phyloP scores from a whole-genome alignment of 2,888 invertebrate genomes.

The Caenorhabditis sp. region DNA sequence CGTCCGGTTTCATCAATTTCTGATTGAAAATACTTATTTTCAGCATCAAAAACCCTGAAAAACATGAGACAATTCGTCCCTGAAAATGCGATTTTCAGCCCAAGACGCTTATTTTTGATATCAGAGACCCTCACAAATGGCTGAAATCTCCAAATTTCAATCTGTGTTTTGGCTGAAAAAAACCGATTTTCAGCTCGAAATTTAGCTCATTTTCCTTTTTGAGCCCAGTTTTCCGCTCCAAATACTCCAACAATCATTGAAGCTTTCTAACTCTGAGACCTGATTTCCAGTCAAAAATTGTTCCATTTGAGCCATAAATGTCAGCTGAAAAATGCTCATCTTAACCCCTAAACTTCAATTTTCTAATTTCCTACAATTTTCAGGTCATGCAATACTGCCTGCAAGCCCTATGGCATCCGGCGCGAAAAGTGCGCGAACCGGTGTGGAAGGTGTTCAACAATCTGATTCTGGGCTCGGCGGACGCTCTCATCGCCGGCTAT shows the following conservation, averaged over 20 bases:
- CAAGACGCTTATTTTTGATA: no score
- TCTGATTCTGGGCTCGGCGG: slow-evolving; percentile 97
- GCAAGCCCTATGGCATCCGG: slow-evolving; percentile 99
- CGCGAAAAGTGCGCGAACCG: slow-evolving; percentile 98
- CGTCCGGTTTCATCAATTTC: no score
- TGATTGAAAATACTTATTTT: no score
- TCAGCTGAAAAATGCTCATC: neutral
- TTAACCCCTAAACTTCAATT: slow-evolving; percentile 10
- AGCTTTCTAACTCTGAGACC: neutral
- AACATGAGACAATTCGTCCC: no score
- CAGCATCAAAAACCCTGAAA: neutral
- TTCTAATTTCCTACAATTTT: slow-evolving; percentile 29
- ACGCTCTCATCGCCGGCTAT: slow-evolving; percentile 96
- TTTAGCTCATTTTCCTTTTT: no score
- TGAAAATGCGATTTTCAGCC: no score
- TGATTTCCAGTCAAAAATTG: neutral
- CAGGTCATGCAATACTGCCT: slow-evolving; percentile 90
- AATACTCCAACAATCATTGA: neutral
- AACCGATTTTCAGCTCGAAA: no score
- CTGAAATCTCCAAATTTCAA: no score
- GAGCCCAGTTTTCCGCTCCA: neutral
- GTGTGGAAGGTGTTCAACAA: slow-evolving; percentile 99
- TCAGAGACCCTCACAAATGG: no score
- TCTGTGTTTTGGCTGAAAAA: no score
- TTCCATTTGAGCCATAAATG: neutral